These are phyloP conservation scores for Dicyrtoma fusca DNA, from an alignment of 2,888 invertebrate genomes.

Conservation along the genomic window DNA sequence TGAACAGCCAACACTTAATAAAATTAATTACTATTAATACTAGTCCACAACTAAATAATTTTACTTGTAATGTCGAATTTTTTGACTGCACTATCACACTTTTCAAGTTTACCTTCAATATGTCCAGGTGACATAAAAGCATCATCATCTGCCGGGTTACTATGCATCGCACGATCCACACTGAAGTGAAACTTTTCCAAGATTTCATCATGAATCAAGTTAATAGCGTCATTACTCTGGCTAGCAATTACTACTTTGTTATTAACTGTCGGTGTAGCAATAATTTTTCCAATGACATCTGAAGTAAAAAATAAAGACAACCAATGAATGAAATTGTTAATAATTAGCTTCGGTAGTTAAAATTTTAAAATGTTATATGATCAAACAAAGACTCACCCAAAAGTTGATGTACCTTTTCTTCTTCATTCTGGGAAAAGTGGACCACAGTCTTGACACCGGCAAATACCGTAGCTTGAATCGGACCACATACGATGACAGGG, in stretches of 20 bases:
- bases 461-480: slow-evolving; percentile 36
- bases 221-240: background rate
- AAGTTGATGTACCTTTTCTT: slow-evolving; percentile 8
- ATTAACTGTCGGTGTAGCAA: slow-evolving; percentile 1
- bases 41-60: too few species aligned
- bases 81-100: too few species aligned
- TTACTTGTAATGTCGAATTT: too few species aligned
- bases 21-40: too few species aligned
- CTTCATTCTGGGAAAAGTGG: slow-evolving; percentile 11
- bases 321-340: too few species aligned
- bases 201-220: slow-evolving; percentile 18
- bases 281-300: background rate
- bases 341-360: too few species aligned
- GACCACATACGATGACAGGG: slow-evolving; percentile 31
- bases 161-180: background rate
- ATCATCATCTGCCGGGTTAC: background rate
- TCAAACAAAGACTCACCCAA: slow-evolving; percentile 27
- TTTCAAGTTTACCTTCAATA: slow-evolving; percentile 3
- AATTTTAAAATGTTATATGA: too few species aligned
- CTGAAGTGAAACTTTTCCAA: background rate
- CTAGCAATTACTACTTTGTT: slow-evolving; percentile 34
- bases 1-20: too few species aligned
- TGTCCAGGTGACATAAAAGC: background rate
- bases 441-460: slow-evolving; percentile 29
- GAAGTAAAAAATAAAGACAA: background rate